Evolutionary conservation across 1,140 invertebrate genomes (phyloP), one percentile per base, ranked within the genome.

Genomic region (Lerema accius): DNA sequence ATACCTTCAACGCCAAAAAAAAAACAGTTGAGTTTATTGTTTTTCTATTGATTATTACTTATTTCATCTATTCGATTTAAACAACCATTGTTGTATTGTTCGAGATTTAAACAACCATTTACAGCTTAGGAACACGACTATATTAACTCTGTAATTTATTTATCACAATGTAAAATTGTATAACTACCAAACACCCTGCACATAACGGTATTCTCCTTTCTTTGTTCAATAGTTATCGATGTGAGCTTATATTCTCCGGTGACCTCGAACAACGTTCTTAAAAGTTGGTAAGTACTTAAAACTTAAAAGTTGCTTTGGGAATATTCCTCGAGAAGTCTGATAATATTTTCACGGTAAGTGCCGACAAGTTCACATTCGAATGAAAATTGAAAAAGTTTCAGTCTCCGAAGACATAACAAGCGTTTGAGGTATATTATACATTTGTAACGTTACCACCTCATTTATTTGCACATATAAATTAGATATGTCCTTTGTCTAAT

Each of bases 321-420:
- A 59, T 46, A 56, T 61, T 64, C 53, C 37, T 19, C 46, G 49
- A 45, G 53, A 64, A 69, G 67, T 73, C 50, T 32, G 63, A 65
- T 63, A 75, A 77, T 76, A 77, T 77, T 81, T 81, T 60, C 67
- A 69, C 69, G 76, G 69, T 81, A 81, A 84, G 73, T 78, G 71
- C 73, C 67, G 69, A 70, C 74, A 75, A 77, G 63, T 73, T 67
- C 55, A 65, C 62, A 77, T 85, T 79, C 75, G 72, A 82, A 83
- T 81, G 78, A 77, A 86, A 84, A 86, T 86, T 84, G 84, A 84
- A 86, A 86, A 84, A 86, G 76, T 86, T 84, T 83, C 66, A 67
- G 71, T 66, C 76, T 76, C 46, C 32, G 69, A 70, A 71, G 78
- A 77, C 67, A 79, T 74, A 77, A 76, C 75, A 86, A 74, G 53